A percentile compares a stretch with the other conserved stretches of the same genome.
These are phyloP conservation scores for Leptinotarsa defecta DNA, from an alignment of 1,140 invertebrate genomes.

Conservation along the genomic window DNA sequence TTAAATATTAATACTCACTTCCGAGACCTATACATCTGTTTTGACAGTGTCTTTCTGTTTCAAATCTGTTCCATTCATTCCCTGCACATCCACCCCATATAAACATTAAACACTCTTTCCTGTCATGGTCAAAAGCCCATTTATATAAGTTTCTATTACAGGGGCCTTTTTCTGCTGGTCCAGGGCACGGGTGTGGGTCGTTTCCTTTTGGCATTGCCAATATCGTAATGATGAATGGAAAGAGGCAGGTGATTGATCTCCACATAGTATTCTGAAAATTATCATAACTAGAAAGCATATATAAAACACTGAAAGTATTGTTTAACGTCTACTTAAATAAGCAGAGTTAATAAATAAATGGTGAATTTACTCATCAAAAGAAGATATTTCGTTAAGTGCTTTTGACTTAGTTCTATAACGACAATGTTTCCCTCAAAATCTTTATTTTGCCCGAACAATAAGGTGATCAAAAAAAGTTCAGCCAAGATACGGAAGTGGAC, in stretches of 20 bases:
- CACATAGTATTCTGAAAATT: constrained; percentile 6
- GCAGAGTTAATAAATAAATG: too few relatives aligned
- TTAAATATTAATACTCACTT: constrained; percentile 52
- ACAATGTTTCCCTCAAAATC: too few relatives aligned
- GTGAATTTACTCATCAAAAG: too few relatives aligned
- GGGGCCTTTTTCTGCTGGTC: constrained; percentile 63
- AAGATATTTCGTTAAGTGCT: too few relatives aligned
- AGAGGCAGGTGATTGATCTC: constrained; percentile 20
- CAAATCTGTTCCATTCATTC: constrained; percentile 77
- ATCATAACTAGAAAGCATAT: too few relatives aligned
- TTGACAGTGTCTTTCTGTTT: constrained; percentile 72
- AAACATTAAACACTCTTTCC: constrained; percentile 71
- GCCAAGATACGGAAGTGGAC: too few relatives aligned
- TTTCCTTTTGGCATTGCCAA: constrained; percentile 33
- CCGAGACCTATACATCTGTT: constrained; percentile 65
- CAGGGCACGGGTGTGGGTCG: constrained; percentile 44
- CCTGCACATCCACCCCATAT: constrained; percentile 78
- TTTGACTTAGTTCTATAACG: too few relatives aligned
- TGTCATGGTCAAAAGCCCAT: constrained; percentile 73
- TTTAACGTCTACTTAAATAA: too few relatives aligned
- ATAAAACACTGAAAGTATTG: too few relatives aligned
- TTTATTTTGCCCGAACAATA: too few relatives aligned
- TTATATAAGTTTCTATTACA: constrained; percentile 72
- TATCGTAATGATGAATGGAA: constrained; percentile 28
- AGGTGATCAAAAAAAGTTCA: too few relatives aligned